Evolutionary conservation across 2,797 vertebrate genomes (phyloP).

Genomic region (Aselliscus stoliczkanus): DNA sequence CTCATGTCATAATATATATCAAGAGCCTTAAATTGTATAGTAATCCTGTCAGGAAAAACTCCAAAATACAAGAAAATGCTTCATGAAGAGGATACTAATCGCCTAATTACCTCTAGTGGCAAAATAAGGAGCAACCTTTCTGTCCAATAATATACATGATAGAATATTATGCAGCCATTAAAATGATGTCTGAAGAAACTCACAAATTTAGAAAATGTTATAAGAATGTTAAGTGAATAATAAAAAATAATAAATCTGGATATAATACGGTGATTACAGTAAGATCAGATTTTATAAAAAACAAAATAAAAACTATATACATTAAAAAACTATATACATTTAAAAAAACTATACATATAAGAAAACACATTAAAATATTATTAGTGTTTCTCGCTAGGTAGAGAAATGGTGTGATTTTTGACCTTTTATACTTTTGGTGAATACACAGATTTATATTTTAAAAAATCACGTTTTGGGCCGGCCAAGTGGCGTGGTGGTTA

Average conservation of each 20-base stretch:
- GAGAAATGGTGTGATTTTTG: background rate
- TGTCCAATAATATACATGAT: background rate
- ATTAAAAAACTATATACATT: background rate
- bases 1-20: background rate
- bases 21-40: background rate
- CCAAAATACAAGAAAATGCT: conserved; percentile 19
- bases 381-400: background rate
- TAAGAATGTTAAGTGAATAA: background rate
- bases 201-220: background rate
- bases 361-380: conserved; percentile 11
- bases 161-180: conserved; percentile 1
- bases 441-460: background rate
- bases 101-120: background rate
- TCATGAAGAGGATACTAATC: conserved; percentile 14
- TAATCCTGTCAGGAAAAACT: conserved; percentile 22
- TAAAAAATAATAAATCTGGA: background rate
- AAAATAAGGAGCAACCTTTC: background rate
- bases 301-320: background rate
- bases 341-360: background rate
- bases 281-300: conserved; percentile 17
- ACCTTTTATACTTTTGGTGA: background rate
- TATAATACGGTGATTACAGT: background rate
- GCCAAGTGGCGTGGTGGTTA: too few relatives aligned
- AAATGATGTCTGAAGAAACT: conserved; percentile 14
- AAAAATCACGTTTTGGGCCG: too few relatives aligned